These are phyloP conservation scores for Lithosia quadra DNA, from an alignment of 2,888 invertebrate genomes.

Conservation along the genomic window DNA sequence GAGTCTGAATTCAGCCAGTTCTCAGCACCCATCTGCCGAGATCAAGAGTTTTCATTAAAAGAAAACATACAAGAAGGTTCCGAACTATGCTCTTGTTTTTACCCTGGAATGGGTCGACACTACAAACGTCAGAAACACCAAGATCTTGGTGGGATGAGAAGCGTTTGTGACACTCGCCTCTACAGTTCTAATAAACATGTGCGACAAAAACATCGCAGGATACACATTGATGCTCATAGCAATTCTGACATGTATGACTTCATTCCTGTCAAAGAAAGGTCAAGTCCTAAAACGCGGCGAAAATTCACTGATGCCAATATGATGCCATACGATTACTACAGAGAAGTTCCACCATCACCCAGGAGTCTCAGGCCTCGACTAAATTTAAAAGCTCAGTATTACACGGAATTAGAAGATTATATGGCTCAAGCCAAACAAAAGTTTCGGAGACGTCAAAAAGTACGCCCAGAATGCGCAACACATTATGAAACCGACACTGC, in stretches of 20 bases:
- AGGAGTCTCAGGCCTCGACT: constrained; percentile 72
- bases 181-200: constrained; percentile 63
- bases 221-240: constrained; percentile 61
- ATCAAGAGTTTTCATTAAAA: constrained; percentile 64
- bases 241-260: constrained; percentile 75
- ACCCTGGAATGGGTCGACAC: constrained; percentile 46
- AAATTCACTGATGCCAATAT: constrained; percentile 67
- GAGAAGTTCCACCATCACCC: constrained; percentile 79
- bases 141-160: constrained; percentile 66
- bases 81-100: constrained; percentile 72
- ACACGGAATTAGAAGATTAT: constrained; percentile 63
- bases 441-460: constrained; percentile 34
- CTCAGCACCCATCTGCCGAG: constrained; percentile 78
- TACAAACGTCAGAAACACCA: constrained; percentile 43
- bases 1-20: constrained; percentile 74
- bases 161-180: constrained; percentile 74
- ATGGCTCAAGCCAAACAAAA: constrained; percentile 36
- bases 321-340: constrained; percentile 59
- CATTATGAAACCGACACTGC: constrained; percentile 48
- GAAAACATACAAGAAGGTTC: constrained; percentile 61
- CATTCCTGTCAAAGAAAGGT: constrained; percentile 79
- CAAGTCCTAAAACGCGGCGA: constrained; percentile 73
- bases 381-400: constrained; percentile 73
- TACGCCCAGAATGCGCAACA: constrained; percentile 40
- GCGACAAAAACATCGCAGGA: constrained; percentile 55